These are phyloP conservation scores for Melieria picta DNA, from an alignment of 2,888 invertebrate genomes.

Conservation along the genomic window DNA sequence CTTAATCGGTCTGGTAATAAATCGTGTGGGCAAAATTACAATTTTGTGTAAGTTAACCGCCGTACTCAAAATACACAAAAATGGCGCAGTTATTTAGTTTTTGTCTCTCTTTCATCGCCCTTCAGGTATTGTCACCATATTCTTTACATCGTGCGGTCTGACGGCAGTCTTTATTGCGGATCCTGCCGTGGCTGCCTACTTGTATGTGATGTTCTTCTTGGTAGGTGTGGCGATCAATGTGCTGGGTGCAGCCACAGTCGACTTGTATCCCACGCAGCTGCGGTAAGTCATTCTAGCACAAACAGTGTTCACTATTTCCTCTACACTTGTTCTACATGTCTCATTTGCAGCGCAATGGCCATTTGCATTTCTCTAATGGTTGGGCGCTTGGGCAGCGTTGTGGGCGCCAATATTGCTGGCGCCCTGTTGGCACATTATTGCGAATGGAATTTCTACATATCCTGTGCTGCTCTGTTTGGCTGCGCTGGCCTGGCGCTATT, in stretches of 20 bases:
- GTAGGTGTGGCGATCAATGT: slow-evolving; percentile 54
- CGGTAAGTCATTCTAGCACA: slow-evolving; percentile 47
- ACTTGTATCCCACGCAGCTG: slow-evolving; percentile 60
- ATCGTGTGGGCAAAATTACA: slow-evolving; percentile 55
- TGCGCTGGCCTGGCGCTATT: slow-evolving; percentile 52
- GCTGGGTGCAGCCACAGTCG: slow-evolving; percentile 57
- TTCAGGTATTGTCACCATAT: slow-evolving; percentile 47
- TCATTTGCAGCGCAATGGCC: slow-evolving; percentile 67
- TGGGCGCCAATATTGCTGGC: slow-evolving; percentile 67
- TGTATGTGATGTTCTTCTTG: slow-evolving; percentile 52
- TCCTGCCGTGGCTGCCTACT: slow-evolving; percentile 51
- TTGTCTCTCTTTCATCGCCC: background rate
- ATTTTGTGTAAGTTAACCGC: slow-evolving; percentile 52
- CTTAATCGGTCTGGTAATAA: slow-evolving; percentile 55
- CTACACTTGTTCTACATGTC: background rate
- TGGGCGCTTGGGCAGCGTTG: slow-evolving; percentile 68
- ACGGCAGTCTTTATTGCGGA: slow-evolving; percentile 47
- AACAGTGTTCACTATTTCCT: background rate
- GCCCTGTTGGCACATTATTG: slow-evolving; percentile 66
- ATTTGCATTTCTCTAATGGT: slow-evolving; percentile 69
- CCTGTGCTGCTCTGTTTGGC: slow-evolving; percentile 48
- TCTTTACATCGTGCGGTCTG: slow-evolving; percentile 51
- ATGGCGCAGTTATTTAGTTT: background rate
- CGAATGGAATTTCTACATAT: slow-evolving; percentile 63
- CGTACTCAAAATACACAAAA: background rate